A percentile compares a stretch with the other conserved stretches of the same genome.
These are phyloP conservation scores for Bhutanitis thaidina DNA, from an alignment of 2,888 invertebrate genomes.

Conservation along the genomic window DNA sequence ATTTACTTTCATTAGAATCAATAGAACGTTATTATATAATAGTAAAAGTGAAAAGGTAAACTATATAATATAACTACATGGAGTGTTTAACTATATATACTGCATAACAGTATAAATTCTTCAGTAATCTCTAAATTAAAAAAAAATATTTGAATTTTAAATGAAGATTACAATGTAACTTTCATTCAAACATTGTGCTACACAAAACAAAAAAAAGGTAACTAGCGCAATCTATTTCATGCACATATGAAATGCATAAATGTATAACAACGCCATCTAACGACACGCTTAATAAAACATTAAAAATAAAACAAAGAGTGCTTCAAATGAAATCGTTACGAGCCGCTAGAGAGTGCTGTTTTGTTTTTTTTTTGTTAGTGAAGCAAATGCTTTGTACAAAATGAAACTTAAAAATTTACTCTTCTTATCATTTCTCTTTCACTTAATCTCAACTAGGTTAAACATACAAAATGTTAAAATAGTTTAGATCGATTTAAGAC, in stretches of 20 bases:
- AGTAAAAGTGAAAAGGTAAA: too few species aligned
- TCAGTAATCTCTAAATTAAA: too few species aligned
- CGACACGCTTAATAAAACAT: neutral
- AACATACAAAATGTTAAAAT: too few species aligned
- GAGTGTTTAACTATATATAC: too few species aligned
- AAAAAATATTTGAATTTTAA: too few species aligned
- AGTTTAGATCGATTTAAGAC: too few species aligned
- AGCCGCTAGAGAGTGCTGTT: slow-evolving; percentile 62
- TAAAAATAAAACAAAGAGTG: slow-evolving; percentile 37
- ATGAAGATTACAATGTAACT: too few species aligned
- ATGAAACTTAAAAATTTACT: neutral
- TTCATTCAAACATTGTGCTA: neutral
- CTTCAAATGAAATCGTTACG: slow-evolving; percentile 29
- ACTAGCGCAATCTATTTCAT: slow-evolving; percentile 45
- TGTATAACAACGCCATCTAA: slow-evolving; percentile 37
- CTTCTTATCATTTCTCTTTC: slow-evolving; percentile 3
- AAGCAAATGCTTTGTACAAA: slow-evolving; percentile 9
- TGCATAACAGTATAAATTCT: too few species aligned
- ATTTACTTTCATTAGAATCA: too few species aligned
- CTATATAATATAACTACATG: too few species aligned
- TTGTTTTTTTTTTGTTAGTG: slow-evolving; percentile 41
- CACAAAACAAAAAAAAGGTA: slow-evolving; percentile 15
- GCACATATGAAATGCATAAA: neutral
- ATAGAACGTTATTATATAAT: too few species aligned
- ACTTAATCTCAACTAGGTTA: neutral